phyloP scores from a whole-genome alignment of 2,113 vertebrate species.

The Sinosuthora webbiana region DNA sequence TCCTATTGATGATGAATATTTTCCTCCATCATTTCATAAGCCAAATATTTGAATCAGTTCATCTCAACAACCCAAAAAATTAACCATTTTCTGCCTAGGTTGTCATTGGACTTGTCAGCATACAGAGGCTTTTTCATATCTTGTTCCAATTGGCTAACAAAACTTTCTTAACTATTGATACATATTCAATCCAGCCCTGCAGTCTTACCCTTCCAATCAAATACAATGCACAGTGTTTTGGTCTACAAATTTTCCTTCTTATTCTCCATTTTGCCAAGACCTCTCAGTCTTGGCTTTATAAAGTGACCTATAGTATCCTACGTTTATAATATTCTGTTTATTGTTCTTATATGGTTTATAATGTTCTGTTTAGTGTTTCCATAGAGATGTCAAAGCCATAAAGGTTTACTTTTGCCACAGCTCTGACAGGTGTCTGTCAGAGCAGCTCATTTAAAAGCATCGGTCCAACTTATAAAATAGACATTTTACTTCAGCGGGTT shows the following conservation, averaged over 20 bases:
- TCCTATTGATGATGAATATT: background rate
- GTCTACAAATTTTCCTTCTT: background rate
- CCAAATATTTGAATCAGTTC: background rate
- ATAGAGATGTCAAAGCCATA: background rate
- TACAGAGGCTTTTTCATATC: background rate
- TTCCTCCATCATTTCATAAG: background rate
- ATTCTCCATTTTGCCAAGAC: background rate
- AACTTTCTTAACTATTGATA: background rate
- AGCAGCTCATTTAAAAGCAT: background rate
- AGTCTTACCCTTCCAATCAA: background rate
- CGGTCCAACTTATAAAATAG: background rate
- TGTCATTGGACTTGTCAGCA: background rate
- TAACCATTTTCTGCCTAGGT: background rate
- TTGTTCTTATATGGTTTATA: background rate
- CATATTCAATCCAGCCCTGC: background rate
- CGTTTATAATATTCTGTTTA: background rate
- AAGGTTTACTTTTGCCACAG: background rate
- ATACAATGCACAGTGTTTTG: background rate
- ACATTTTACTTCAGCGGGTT: background rate
- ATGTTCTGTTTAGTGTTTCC: background rate
- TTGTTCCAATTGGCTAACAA: background rate
- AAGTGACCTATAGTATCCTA: background rate
- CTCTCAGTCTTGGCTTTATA: background rate
- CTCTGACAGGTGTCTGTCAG: background rate
- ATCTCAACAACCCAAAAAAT: background rate